These are phyloP conservation scores for Trachelipus rathkii DNA, from an alignment of 1,140 invertebrate genomes.

Conservation along the genomic window DNA sequence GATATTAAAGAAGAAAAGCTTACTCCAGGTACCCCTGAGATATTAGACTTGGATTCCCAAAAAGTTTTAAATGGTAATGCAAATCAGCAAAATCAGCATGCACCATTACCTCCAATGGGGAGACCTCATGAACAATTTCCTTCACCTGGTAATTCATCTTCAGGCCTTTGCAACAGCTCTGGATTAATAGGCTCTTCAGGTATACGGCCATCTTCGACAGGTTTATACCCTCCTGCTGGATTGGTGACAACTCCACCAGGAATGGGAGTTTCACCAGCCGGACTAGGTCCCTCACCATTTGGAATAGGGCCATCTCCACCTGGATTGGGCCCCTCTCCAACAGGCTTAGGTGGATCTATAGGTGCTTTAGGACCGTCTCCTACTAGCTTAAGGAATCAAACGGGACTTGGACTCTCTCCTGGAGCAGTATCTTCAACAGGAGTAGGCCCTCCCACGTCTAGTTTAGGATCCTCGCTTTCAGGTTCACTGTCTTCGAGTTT, in stretches of 20 bases:
- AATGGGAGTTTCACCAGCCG: constrained; percentile 4
- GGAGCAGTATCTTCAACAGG: background rate
- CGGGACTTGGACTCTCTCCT: background rate
- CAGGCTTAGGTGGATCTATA: background rate
- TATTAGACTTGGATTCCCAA: constrained; percentile 81
- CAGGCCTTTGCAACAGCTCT: background rate
- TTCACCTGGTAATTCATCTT: background rate
- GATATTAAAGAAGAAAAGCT: constrained; percentile 52
- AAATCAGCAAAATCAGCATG: constrained; percentile 48
- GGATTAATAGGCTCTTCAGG: background rate
- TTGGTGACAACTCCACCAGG: constrained; percentile 2
- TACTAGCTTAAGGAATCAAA: background rate
- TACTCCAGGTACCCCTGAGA: constrained; percentile 64
- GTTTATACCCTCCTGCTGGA: background rate
- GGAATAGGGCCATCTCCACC: constrained; percentile 26
- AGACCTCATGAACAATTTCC: constrained; percentile 43
- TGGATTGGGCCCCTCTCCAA: background rate
- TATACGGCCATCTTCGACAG: background rate
- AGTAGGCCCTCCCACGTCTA: background rate
- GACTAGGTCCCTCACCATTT: constrained; percentile 23
- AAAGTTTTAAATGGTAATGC: constrained; percentile 64
- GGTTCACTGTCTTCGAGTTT: background rate
- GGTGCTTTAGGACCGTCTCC: background rate
- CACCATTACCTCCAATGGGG: constrained; percentile 41
- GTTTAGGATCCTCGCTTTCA: background rate